These are phyloP conservation scores for Liposcelis brunnea DNA, from an alignment of 2,888 invertebrate genomes.

Conservation along the genomic window DNA sequence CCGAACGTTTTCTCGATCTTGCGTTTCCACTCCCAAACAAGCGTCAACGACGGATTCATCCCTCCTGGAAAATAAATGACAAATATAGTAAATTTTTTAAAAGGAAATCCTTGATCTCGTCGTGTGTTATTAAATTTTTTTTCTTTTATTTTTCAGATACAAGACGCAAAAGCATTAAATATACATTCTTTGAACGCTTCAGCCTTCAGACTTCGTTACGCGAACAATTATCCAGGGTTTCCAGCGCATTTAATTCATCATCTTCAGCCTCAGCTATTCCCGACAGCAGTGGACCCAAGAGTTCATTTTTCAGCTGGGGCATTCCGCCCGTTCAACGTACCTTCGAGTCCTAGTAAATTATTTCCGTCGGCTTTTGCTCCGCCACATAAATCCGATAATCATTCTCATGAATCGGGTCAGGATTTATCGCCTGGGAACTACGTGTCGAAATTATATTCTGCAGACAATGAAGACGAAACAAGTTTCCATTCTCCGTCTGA, in stretches of 20 bases:
- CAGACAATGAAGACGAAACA: constrained; percentile 18
- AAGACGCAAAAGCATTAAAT: constrained; percentile 32
- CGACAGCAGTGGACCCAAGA: constrained; percentile 43
- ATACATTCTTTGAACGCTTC: constrained; percentile 46
- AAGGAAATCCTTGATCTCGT: no score
- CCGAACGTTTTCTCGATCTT: no score
- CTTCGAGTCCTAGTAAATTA: constrained; percentile 31
- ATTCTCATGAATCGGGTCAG: constrained; percentile 20
- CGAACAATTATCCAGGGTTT: constrained; percentile 40
- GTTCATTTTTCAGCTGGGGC: constrained; percentile 39
- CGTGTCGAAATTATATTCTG: constrained; percentile 37
- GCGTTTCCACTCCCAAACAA: no score
- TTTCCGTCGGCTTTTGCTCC: constrained; percentile 50
- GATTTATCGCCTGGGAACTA: constrained; percentile 28
- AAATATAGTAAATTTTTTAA: no score
- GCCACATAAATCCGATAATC: constrained; percentile 31
- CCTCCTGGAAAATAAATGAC: no score
- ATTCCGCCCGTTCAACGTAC: constrained; percentile 38
- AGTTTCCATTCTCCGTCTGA: background rate
- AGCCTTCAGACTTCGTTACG: constrained; percentile 34
- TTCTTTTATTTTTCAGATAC: constrained; percentile 11
- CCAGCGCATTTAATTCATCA: constrained; percentile 50
- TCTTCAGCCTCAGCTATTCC: constrained; percentile 53
- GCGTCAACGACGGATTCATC: no score
- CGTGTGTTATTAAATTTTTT: no score